These are phyloP conservation scores for Ennomos erosarius DNA, from an alignment of 2,888 invertebrate species.

Conservation along the genomic window DNA sequence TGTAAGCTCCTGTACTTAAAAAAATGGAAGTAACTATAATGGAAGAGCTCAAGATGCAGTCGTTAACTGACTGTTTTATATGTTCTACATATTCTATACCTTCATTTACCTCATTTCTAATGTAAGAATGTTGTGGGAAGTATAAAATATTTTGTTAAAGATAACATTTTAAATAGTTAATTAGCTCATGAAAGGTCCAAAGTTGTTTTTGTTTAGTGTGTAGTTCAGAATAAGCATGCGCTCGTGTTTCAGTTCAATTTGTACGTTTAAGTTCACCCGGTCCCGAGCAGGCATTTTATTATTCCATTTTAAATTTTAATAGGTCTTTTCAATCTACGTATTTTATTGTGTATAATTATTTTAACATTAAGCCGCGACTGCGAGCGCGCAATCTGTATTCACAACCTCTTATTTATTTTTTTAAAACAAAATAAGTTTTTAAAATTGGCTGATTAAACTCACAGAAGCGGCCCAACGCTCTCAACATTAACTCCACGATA, in stretches of 20 bases:
- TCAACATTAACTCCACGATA: conserved; percentile 68
- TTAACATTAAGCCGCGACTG: conserved; percentile 66
- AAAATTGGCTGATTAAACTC: conserved; percentile 76
- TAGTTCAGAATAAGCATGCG: background rate
- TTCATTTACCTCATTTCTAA: conserved; percentile 2
- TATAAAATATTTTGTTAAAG: conserved; percentile 2
- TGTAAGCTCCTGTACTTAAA: no score
- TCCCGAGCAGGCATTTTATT: conserved; percentile 73
- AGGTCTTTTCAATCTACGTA: conserved; percentile 67
- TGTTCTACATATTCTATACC: no score
- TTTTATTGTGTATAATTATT: conserved; percentile 71
- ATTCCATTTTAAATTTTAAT: conserved; percentile 57
- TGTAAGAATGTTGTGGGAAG: conserved; percentile 6
- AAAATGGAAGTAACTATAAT: no score
- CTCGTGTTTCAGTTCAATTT: conserved; percentile 56
- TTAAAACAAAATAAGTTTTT: conserved; percentile 73
- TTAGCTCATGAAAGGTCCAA: conserved; percentile 12
- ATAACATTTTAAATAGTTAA: conserved; percentile 6
- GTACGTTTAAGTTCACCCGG: conserved; percentile 70
- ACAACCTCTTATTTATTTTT: conserved; percentile 71
- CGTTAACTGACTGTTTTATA: background rate
- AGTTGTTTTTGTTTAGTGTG: background rate
- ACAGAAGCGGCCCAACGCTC: conserved; percentile 62
- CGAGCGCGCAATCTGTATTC: conserved; percentile 70
- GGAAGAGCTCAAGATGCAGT: no score